Conservation (phyloP, 2,888 invertebrate species). For the Polyommatus iphigenia region DNA sequence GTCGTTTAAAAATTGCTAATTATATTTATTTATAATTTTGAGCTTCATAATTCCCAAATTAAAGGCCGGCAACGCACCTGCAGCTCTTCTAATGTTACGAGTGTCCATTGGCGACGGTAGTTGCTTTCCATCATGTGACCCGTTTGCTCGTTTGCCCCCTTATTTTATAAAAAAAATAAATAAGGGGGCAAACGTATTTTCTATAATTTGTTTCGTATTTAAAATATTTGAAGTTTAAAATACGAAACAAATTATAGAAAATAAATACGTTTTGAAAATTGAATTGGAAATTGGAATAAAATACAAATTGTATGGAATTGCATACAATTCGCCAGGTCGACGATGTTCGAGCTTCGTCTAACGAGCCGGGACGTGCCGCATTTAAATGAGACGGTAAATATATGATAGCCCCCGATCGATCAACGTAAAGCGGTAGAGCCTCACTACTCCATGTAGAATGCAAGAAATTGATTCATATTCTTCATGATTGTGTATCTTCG, state of each 20-base stretch:
- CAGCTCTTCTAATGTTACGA: no score
- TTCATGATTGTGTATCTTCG: no score
- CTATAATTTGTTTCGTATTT: no score
- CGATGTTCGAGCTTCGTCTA: constrained; percentile 38
- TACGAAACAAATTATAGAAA: background rate
- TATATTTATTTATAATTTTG: no score
- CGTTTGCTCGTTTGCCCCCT: no score
- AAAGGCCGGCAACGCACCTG: no score
- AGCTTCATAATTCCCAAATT: no score
- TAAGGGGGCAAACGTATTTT: no score
- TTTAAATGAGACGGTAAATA: constrained; percentile 32
- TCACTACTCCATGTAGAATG: background rate
- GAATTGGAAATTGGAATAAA: background rate
- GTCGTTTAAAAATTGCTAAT: no score
- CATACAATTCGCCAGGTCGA: constrained; percentile 24
- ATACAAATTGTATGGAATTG: constrained; percentile 19
- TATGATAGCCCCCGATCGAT: constrained; percentile 30
- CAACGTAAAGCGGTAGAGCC: background rate
- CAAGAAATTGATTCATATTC: background rate
- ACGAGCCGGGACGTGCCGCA: constrained; percentile 37
- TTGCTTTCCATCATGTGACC: no score
- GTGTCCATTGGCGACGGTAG: no score
- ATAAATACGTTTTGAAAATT: background rate
- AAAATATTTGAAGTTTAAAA: background rate
- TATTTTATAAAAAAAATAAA: no score